A percentile compares a stretch with the other conserved stretches of the same genome.
These are phyloP conservation scores for Pogona vitticeps DNA, from an alignment of 2,113 vertebrate species.

Conservation along the genomic window DNA sequence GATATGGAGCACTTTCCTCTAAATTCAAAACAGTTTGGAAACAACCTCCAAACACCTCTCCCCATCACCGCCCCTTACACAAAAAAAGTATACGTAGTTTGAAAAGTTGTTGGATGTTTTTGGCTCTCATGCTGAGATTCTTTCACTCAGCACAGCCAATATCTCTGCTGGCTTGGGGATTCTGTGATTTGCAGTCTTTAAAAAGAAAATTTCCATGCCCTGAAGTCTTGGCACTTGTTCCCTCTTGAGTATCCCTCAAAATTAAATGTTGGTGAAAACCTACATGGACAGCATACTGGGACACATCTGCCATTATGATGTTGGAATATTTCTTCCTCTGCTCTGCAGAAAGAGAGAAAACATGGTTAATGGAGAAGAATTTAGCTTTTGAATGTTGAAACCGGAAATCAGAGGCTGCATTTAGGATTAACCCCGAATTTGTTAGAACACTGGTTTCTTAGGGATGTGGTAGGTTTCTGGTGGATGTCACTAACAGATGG, in stretches of 20 bases:
- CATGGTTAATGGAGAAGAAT: background rate
- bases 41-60: background rate
- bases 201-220: too few relatives aligned
- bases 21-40: background rate
- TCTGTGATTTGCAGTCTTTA: too few relatives aligned
- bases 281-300: slow-evolving; percentile 75
- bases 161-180: too few relatives aligned
- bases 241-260: background rate
- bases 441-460: too few relatives aligned
- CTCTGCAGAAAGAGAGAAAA: slow-evolving; percentile 53
- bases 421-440: too few relatives aligned
- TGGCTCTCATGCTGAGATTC: too few relatives aligned
- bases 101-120: too few relatives aligned
- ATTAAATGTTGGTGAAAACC: background rate
- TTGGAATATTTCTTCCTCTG: slow-evolving; percentile 76
- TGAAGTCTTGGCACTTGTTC: slow-evolving; percentile 19
- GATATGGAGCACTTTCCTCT: background rate
- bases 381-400: background rate
- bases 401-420: too few relatives aligned
- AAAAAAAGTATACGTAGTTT: background rate
- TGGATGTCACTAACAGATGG: too few relatives aligned
- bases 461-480: too few relatives aligned
- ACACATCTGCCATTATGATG: slow-evolving; percentile 67
- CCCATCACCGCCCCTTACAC: too few relatives aligned
- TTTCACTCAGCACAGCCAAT: too few relatives aligned